Percentiles rank a stretch among this genome's conserved stretches.
Evolutionary conservation across 2,797 vertebrate genomes (phyloP).

Genomic region (Eulemur coronatus): DNA sequence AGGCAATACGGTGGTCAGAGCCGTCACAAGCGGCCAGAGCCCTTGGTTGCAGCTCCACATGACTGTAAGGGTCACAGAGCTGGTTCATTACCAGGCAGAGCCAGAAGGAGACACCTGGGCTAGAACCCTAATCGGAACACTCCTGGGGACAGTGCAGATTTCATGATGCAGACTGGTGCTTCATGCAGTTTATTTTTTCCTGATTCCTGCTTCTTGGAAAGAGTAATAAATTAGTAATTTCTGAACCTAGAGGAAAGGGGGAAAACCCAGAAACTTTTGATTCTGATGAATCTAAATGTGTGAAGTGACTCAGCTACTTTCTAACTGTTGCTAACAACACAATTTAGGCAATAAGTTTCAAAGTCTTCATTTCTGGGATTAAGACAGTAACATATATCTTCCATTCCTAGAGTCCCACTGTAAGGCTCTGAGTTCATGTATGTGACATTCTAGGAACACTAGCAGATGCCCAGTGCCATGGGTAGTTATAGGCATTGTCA

Average conservation of each 20-base stretch:
- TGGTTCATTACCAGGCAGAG: background rate
- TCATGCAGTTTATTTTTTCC: background rate
- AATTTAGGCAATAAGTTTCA: background rate
- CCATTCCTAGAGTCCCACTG: background rate
- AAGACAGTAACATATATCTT: background rate
- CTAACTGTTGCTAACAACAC: conserved; percentile 22
- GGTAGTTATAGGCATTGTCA: background rate
- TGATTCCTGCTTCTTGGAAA: background rate
- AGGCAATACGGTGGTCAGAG: background rate
- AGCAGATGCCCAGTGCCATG: background rate
- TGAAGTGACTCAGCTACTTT: background rate
- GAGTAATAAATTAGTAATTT: background rate
- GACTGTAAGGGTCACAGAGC: background rate
- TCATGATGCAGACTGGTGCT: background rate
- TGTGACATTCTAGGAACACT: background rate
- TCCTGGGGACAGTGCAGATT: background rate
- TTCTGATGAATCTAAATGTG: background rate
- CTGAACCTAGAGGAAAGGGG: background rate
- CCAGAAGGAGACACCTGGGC: background rate
- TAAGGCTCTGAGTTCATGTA: background rate
- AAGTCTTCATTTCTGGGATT: background rate
- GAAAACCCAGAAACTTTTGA: background rate
- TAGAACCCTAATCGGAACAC: background rate
- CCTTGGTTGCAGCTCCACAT: background rate
- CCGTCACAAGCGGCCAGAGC: background rate